Percentiles rank a stretch among this genome's conserved stretches.
These are phyloP conservation scores for Entelurus aequoreus DNA, from an alignment of 2,113 vertebrate genomes.

Conservation along the genomic window DNA sequence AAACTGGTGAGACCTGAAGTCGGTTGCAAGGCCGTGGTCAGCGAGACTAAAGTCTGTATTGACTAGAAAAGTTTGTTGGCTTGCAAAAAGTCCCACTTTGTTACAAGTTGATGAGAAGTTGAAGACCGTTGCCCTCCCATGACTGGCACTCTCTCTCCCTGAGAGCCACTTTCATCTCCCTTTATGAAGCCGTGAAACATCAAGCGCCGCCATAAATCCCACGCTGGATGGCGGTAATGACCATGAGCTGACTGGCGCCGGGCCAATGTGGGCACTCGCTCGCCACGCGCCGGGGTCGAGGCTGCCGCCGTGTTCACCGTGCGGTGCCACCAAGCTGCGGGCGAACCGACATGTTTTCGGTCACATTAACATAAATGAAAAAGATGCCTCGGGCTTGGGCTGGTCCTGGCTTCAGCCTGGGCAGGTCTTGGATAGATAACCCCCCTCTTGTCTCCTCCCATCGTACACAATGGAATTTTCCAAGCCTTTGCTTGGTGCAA, in stretches of 20 bases:
- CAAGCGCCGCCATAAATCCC: constrained; percentile 51
- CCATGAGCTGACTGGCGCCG: constrained; percentile 27
- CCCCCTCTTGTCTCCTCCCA: too few relatives aligned
- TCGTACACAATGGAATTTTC: too few relatives aligned
- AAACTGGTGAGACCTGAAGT: too few relatives aligned
- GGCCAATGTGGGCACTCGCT: not conserved
- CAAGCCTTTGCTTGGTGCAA: too few relatives aligned
- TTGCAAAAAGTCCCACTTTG: constrained; percentile 20
- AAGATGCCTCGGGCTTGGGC: too few relatives aligned
- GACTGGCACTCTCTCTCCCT: not conserved
- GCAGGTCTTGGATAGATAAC: too few relatives aligned
- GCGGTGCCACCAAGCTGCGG: constrained; percentile 1
- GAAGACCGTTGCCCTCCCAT: constrained; percentile 6
- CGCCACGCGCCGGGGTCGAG: constrained; percentile 20
- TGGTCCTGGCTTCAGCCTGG: too few relatives aligned
- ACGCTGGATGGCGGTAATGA: constrained; percentile 39
- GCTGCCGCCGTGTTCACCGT: constrained; percentile 6
- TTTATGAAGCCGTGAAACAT: constrained; percentile 61
- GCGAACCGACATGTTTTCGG: too few relatives aligned
- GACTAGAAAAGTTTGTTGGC: not conserved
- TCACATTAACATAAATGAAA: too few relatives aligned
- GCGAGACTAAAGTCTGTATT: constrained; percentile 12
- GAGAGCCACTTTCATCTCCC: constrained; percentile 54
- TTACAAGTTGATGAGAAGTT: constrained; percentile 27
- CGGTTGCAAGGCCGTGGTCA: not conserved